phyloP scores from a whole-genome alignment of 2,797 vertebrate species.

The Malurus leucopterus region DNA sequence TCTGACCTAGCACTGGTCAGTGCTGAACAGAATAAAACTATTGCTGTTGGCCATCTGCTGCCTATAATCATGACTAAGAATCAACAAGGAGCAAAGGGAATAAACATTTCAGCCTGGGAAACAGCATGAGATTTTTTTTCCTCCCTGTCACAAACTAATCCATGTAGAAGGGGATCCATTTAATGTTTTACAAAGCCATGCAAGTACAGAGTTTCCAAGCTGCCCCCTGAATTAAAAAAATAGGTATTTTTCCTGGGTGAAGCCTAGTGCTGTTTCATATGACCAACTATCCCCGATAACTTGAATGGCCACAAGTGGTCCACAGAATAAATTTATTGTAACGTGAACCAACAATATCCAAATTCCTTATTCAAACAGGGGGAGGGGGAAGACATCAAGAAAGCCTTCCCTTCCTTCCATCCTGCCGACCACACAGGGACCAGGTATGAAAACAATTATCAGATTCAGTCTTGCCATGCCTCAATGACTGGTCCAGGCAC shows the following conservation, averaged over 20 bases:
- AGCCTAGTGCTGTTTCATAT: not conserved
- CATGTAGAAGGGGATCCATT: not conserved
- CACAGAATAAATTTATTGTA: fast-evolving
- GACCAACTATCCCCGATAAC: not conserved
- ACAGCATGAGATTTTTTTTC: not conserved
- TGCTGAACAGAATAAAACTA: not conserved
- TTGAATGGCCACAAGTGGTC: not conserved
- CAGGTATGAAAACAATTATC: not conserved
- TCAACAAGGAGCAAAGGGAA: not conserved
- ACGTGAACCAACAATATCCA: not conserved
- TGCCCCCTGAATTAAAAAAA: not conserved
- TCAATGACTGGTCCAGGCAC: not conserved
- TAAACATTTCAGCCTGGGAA: not conserved
- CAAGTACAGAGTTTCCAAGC: not conserved
- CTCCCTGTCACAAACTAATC: not conserved
- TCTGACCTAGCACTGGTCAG: not conserved
- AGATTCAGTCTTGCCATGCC: not conserved
- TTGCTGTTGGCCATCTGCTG: not conserved
- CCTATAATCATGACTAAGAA: not conserved
- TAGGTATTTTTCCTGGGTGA: not conserved
- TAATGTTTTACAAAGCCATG: not conserved
- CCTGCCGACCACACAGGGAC: not conserved
- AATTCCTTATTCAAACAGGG: not conserved
- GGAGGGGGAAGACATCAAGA: not conserved
- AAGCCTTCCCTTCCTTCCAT: not conserved